These are phyloP conservation scores for Ptychochromis oligacanthus DNA, from an alignment of 2,113 vertebrate genomes.

Conservation along the genomic window DNA sequence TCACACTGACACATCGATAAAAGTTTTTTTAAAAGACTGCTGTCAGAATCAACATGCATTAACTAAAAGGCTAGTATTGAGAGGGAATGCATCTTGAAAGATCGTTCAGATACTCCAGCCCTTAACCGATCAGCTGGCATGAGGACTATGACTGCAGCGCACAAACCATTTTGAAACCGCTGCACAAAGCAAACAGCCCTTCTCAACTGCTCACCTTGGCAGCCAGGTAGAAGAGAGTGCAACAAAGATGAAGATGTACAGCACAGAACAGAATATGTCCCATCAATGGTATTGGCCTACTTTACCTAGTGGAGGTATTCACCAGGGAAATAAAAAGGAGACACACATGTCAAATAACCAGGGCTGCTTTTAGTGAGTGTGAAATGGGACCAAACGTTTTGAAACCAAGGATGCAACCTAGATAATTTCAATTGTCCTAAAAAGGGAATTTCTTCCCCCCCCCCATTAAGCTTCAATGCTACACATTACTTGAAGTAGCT, in stretches of 20 bases:
- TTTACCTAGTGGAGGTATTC: slow-evolving; percentile 74
- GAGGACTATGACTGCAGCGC: neutral
- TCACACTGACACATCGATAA: neutral
- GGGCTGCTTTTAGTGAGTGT: slow-evolving; percentile 57
- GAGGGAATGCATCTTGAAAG: no score
- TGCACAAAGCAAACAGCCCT: neutral
- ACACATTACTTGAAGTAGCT: neutral
- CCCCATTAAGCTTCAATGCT: neutral
- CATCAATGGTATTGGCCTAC: slow-evolving; percentile 62
- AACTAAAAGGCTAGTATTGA: no score
- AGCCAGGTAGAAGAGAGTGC: slow-evolving; percentile 12
- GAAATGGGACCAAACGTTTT: slow-evolving; percentile 74
- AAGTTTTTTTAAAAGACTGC: neutral
- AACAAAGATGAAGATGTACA: neutral
- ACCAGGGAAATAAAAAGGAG: slow-evolving; percentile 76
- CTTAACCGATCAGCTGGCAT: neutral
- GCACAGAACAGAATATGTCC: slow-evolving; percentile 39
- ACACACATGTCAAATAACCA: slow-evolving; percentile 78
- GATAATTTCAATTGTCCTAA: slow-evolving; percentile 69
- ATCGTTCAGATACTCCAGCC: neutral
- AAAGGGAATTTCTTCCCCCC: slow-evolving; percentile 38
- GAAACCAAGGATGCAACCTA: slow-evolving; percentile 72
- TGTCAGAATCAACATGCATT: neutral
- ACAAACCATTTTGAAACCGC: neutral
- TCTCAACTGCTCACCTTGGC: slow-evolving; percentile 36